Evolutionary conservation across 2,888 invertebrate genomes (phyloP).

Genomic region (Sicus ferrugineus): DNA sequence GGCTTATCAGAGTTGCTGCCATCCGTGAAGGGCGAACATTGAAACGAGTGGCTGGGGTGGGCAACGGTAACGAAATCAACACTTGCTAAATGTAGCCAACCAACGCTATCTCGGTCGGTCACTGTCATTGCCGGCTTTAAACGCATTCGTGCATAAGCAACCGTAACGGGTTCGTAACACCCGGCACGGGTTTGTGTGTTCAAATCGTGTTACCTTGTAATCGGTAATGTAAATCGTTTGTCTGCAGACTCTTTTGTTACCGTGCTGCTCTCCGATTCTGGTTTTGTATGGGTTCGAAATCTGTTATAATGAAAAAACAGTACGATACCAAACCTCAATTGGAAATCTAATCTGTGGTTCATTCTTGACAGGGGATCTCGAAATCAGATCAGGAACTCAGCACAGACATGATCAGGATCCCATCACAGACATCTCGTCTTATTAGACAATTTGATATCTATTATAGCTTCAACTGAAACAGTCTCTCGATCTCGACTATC

Average conservation of each 20-base stretch:
- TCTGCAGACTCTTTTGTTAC: neutral
- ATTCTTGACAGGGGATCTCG: too few species aligned
- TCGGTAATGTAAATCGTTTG: constrained; percentile 15
- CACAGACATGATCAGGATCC: too few species aligned
- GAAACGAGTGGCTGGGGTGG: neutral
- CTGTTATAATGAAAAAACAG: too few species aligned
- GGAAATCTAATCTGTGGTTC: too few species aligned
- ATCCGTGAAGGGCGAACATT: constrained; percentile 5
- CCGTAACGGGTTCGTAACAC: neutral
- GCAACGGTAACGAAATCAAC: neutral
- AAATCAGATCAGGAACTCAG: too few species aligned
- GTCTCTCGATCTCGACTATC: too few species aligned
- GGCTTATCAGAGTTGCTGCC: neutral
- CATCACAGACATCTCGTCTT: too few species aligned
- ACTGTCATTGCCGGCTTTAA: constrained; percentile 22
- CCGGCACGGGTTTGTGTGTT: constrained; percentile 16
- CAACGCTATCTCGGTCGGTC: neutral
- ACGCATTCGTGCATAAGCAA: constrained; percentile 11
- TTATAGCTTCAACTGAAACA: too few species aligned
- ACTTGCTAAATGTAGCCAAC: neutral
- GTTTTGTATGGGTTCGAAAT: too few species aligned
- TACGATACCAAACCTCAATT: too few species aligned
- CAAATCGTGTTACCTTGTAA: constrained; percentile 2
- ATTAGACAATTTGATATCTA: too few species aligned
- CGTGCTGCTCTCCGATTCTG: too few species aligned